Percentiles rank a stretch among this genome's conserved stretches.
phyloP scores from a whole-genome alignment of 2,888 invertebrate genomes.

The Xanthia icteritia region DNA sequence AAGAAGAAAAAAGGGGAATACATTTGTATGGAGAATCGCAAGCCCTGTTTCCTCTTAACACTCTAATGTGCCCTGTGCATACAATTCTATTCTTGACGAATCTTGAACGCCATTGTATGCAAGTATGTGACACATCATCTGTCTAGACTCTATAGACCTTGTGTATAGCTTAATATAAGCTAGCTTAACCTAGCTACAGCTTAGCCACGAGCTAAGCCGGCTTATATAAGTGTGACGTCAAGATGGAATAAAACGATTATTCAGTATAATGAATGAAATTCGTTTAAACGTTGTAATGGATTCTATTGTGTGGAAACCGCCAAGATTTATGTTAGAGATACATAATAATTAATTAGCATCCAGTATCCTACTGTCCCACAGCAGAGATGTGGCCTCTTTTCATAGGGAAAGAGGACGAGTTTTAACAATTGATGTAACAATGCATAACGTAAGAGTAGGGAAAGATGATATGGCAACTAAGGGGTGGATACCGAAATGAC shows the following conservation, averaged over 20 bases:
- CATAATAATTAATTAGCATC: not conserved
- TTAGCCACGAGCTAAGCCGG: constrained; percentile 20
- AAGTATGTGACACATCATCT: constrained; percentile 24
- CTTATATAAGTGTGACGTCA: constrained; percentile 15
- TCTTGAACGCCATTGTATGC: constrained; percentile 31
- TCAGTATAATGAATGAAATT: constrained; percentile 15
- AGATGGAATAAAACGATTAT: not conserved
- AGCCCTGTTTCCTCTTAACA: no score
- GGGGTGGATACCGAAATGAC: no score
- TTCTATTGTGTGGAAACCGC: not conserved
- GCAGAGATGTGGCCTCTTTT: no score
- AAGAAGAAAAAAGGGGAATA: no score
- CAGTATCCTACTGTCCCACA: not conserved
- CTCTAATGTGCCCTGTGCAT: not conserved
- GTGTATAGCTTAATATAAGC: constrained; percentile 9
- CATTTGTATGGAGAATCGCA: no score
- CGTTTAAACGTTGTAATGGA: not conserved
- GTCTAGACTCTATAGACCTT: constrained; percentile 30
- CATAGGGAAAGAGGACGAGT: not conserved
- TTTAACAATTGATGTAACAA: not conserved
- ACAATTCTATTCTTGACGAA: constrained; percentile 20
- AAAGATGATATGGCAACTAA: no score
- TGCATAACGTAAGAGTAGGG: no score
- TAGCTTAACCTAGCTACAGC: constrained; percentile 27
- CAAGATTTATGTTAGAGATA: not conserved